These are phyloP conservation scores for Hipparchia semele DNA, from an alignment of 2,888 invertebrate species.

Conservation along the genomic window DNA sequence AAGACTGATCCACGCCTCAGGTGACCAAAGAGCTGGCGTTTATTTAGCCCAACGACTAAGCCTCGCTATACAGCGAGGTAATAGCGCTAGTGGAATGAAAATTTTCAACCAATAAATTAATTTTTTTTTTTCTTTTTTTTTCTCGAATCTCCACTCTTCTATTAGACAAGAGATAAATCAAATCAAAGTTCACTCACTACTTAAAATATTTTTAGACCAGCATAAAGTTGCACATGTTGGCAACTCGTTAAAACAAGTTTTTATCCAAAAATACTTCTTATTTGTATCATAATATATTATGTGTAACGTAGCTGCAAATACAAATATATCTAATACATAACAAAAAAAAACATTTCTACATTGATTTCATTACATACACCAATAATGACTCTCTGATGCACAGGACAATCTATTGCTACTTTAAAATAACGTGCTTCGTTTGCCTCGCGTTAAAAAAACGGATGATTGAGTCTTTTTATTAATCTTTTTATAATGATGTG, in stretches of 20 bases:
- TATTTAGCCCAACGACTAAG: too few species aligned
- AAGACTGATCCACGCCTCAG: too few species aligned
- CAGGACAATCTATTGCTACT: neutral
- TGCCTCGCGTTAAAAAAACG: neutral
- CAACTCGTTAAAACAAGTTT: neutral
- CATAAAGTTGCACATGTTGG: constrained; percentile 20
- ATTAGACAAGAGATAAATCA: constrained; percentile 3
- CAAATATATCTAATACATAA: too few species aligned
- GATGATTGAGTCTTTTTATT: neutral
- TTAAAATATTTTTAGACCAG: constrained; percentile 24
- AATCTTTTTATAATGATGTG: neutral
- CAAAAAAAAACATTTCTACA: too few species aligned
- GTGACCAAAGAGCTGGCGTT: too few species aligned
- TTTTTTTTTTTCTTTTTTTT: too few species aligned
- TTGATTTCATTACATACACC: neutral
- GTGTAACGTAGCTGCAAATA: neutral
- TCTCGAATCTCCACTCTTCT: neutral
- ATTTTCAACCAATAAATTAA: too few species aligned
- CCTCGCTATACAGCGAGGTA: too few species aligned
- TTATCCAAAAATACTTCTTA: constrained; percentile 20
- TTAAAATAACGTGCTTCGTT: neutral
- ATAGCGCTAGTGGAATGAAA: too few species aligned
- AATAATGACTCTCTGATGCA: neutral
- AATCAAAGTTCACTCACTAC: constrained; percentile 13
- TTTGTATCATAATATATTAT: neutral